Percentiles rank a stretch among this genome's conserved stretches.
Evolutionary conservation across 2,113 vertebrate genomes (phyloP).

Genomic region (Columbina picui): DNA sequence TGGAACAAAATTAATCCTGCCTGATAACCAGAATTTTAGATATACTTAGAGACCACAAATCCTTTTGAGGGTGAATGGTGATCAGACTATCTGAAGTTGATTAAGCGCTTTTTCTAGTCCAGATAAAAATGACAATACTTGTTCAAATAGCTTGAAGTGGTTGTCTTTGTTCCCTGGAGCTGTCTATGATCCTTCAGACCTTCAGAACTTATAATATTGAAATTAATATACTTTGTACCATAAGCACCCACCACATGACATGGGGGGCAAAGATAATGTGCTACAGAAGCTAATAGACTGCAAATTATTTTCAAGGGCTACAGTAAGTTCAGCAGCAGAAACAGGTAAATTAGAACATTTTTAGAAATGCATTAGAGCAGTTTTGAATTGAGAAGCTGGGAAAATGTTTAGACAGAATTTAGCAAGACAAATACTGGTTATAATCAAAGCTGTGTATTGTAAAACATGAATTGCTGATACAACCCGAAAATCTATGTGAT

Average conservation of each 20-base stretch:
- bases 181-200: constrained; percentile 20
- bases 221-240: constrained; percentile 23
- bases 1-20: background rate
- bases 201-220: constrained; percentile 33
- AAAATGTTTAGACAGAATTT: constrained; percentile 11
- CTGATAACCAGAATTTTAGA: background rate
- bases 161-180: constrained; percentile 2
- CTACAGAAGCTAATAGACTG: background rate
- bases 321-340: constrained; percentile 14
- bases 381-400: constrained; percentile 16
- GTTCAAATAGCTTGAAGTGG: constrained; percentile 41
- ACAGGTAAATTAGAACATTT: constrained; percentile 47
- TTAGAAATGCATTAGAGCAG: background rate
- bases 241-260: background rate
- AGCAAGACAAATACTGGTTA: constrained; percentile 31
- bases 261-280: background rate
- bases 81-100: constrained; percentile 7
- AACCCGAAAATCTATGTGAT: constrained; percentile 27
- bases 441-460: constrained; percentile 8
- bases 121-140: constrained; percentile 23
- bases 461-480: constrained; percentile 34
- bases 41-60: background rate
- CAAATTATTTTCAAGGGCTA: constrained; percentile 26
- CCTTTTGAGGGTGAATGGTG: background rate
- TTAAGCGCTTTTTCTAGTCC: constrained; percentile 58